Conservation (phyloP, 2,888 invertebrate species). For the Dascillus cervinus region DNA sequence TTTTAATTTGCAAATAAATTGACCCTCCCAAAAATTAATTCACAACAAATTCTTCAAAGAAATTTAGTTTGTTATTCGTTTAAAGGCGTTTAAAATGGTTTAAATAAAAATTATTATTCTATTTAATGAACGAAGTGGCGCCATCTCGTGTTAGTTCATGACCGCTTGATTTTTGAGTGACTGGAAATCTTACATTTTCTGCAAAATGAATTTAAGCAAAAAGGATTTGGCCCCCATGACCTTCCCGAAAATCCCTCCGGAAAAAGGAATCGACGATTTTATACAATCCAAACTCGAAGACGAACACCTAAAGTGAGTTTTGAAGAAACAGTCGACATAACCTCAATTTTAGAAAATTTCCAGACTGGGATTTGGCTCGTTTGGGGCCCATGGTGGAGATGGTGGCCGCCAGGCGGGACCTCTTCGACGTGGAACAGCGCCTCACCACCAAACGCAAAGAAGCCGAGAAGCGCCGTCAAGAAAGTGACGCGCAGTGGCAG, state of each 20-base stretch:
- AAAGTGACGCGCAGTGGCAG: slow-evolving; percentile 50
- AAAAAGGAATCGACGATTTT: slow-evolving; percentile 47
- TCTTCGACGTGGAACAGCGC: slow-evolving; percentile 46
- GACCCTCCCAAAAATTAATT: no score
- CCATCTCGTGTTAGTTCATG: no score
- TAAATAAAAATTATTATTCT: no score
- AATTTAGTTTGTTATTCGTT: no score
- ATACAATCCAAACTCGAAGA: slow-evolving; percentile 49
- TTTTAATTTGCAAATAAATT: no score
- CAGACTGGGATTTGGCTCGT: slow-evolving; percentile 55
- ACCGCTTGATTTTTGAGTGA: no score
- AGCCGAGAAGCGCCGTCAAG: slow-evolving; percentile 38
- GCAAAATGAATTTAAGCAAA: slow-evolving; percentile 2
- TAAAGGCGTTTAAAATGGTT: no score
- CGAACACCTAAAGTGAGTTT: slow-evolving; percentile 45
- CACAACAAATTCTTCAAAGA: no score
- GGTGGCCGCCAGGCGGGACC: slow-evolving; percentile 48
- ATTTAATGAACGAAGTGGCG: no score
- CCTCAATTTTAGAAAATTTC: slow-evolving; percentile 45
- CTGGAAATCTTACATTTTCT: no score
- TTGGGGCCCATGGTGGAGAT: slow-evolving; percentile 49
- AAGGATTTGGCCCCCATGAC: slow-evolving; percentile 23
- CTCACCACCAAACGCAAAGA: slow-evolving; percentile 44
- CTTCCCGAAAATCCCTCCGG: slow-evolving; percentile 46
- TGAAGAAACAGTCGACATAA: not conserved